Evolutionary conservation across 2,113 vertebrate species (phyloP), one percentile per base, ranked within the genome.

Genomic region (Caracal caracal): DNA sequence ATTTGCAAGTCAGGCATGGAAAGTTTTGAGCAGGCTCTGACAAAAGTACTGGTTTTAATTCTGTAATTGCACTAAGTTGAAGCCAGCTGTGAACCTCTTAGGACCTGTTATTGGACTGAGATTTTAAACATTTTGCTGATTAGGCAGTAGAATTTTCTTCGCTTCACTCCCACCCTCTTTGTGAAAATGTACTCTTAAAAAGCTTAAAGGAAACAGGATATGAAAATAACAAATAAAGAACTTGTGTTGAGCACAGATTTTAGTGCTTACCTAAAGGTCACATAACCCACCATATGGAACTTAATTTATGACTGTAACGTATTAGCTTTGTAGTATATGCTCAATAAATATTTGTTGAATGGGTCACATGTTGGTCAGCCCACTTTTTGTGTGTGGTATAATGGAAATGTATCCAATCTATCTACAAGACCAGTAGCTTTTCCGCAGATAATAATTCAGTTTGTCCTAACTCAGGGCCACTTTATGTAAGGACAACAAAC

Each of bases 81-180:
- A 97, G 78, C 92, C 97, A 96, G 87, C 94, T 93, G 87, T 90
- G 80, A 83, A 47, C 30, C 59, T 92, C 90, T 61, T 12, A 26
- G 61, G 37, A 37, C 28, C n/a, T 22, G 33, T 95, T 81, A 56
- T 22, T 94, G 85, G 75, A 84, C 78, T 79, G 33, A 93, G 84
- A 94, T 40, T 94, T 88, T 40, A 49, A 97, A 87, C 40, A 9
- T 78, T 96, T 94, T 96, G 93, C 96, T 97, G 83, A 97, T 80
- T 65, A 76, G 59, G 33, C 95, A 78, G 30, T 90, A 90, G 90
- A 70, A 16, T 86, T 87, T 82, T 79, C 75, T 96, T 49, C 92
- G 84, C 49, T 94, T 91, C 13, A 71, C 40, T 95, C 63, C 82
- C 26, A 68, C 65, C 17, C 7, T 35, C 65, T 94, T 94, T 53